Base-by-base conservation (phyloP, 2,888 invertebrate genomes). In the Drosophila helvetica region DNA sequence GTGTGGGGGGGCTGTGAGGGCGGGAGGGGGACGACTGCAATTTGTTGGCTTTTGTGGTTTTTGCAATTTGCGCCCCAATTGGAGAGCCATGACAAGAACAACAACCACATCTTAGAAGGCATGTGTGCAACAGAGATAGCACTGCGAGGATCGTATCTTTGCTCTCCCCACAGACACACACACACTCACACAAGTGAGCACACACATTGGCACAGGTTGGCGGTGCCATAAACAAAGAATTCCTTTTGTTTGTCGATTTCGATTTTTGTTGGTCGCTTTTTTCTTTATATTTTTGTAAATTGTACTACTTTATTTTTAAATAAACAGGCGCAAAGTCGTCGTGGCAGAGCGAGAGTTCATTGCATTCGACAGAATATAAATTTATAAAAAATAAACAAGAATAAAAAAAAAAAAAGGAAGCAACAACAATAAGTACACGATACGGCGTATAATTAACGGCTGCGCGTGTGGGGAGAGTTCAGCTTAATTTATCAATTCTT, bases 281-380 rank as follows among this genome's bases (percentile, higher is more conserved):
- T 73, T 62, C 63, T 69, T 67, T 69, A 50, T 19, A 70, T 63
- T 56, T 51, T 52, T 70, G 55, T 52, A 62, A 64, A 76, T 72
- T 80, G 77, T 78, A 82, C 74, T 78, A 7, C n/a, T 80, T 83
- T 84, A 86, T 89, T 89, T 89, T 79, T 75, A 85, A 85, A 84
- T 75, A 85, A 85, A 84, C 82, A 85, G 79, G 77, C 82, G 61
- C 72, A 79, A 80, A 80, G 81, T 80, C 85, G 78, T 69, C 70
- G 65, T 55, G 63, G 55, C 48, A 19, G n/a, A 30, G 71, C 9
- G 30, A 19, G 75, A 83, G 88, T 90, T 90, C 90, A 89, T 77
- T 88, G 89, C 77, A 89, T 90, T 83, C 78, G 54, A 61, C 71
- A 55, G 69, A 55, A 59, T 68, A 68, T 55, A 69, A 68, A 33